Evolutionary conservation across 1,140 invertebrate genomes (phyloP), one percentile per base, ranked within the genome.

Genomic region (Stegodyphus dumicola): DNA sequence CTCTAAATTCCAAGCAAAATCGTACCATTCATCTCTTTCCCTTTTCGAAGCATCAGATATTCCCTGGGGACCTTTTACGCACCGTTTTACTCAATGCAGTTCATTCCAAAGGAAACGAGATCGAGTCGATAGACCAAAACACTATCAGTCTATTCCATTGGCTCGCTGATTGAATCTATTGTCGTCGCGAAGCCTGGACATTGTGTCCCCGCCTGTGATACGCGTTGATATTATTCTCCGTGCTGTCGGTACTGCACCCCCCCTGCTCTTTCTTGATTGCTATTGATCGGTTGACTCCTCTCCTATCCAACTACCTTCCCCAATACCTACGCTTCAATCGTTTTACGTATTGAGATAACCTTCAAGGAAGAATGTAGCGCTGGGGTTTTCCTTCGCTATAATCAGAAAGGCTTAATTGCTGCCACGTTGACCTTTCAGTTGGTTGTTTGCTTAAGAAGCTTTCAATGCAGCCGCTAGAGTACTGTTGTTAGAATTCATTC

Each of bases 101-200:
- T 53, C 53, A 71, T 80, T 69, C 33, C 17, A 54, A 71, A n/a
- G 56, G 78, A 33, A 33, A 74, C 70, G 60, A 83, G 80, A 83
- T 83, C 65, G 54, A 85, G 74, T 77, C 65, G 81, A 85, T 85
- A 85, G 74, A 77, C 74, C 74, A 74, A 85, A 85, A 85, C 74
- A 85, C 65, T 85, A 85, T 85, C 81, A 75, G 66, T 77, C 81
- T 76, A 67, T 70, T 85, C 64, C 64, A 77, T 77, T 70, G 64
- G 64, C 71, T 67, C n/a, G 81, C 74, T 85, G 81, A 85, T 85
- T 85, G 81, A 85, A 85, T 85, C 81, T 85, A 85, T 85, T 85
- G 81, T 85, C 81, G 74, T 70, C 74, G 13, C 15, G 17, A 48
- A 60, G 71, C 70, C 56, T 60, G 81, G 81, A 85, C 81, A 85